These are phyloP conservation scores for Temnothorax curvispinosus DNA, from an alignment of 1,140 invertebrate species.

Conservation along the genomic window DNA sequence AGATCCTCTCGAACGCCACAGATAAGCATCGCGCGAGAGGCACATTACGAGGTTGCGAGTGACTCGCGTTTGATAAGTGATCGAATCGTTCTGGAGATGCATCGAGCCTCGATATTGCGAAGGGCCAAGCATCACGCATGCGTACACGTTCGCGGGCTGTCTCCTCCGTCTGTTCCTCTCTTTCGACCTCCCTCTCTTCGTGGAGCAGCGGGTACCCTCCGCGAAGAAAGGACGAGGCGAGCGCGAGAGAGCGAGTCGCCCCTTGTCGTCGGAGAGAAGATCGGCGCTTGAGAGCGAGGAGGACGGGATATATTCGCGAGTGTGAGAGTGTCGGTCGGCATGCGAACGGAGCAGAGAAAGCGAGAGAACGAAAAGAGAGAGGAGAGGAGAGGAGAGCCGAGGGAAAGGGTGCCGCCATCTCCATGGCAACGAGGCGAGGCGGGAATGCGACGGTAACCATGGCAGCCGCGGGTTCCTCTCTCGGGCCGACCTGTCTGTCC, in stretches of 20 bases:
- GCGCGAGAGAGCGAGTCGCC: slow-evolving; percentile 42
- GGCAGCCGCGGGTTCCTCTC: slow-evolving; percentile 83
- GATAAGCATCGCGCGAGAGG: slow-evolving; percentile 42
- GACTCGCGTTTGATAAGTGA: slow-evolving; percentile 71
- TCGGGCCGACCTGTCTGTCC: slow-evolving; percentile 83
- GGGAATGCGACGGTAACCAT: slow-evolving; percentile 86
- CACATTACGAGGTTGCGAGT: slow-evolving; percentile 63
- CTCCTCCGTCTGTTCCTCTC: slow-evolving; percentile 74
- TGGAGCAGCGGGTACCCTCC: slow-evolving; percentile 38
- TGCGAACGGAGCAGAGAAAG: slow-evolving; percentile 28
- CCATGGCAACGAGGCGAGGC: slow-evolving; percentile 85
- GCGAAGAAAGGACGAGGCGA: slow-evolving; percentile 78
- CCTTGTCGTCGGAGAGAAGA: slow-evolving; percentile 61
- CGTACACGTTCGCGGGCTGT: slow-evolving; percentile 49
- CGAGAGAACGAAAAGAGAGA: slow-evolving; percentile 30
- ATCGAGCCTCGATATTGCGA: slow-evolving; percentile 43
- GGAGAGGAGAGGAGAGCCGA: slow-evolving; percentile 59
- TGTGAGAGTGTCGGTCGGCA: slow-evolving; percentile 26
- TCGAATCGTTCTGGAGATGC: slow-evolving; percentile 64
- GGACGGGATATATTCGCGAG: slow-evolving; percentile 54
- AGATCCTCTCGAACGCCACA: slow-evolving; percentile 22
- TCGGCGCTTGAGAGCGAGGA: slow-evolving; percentile 62
- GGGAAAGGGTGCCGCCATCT: slow-evolving; percentile 74
- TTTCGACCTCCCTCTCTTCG: slow-evolving; percentile 69
- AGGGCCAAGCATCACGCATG: slow-evolving; percentile 76